Conservation (phyloP, 2,888 invertebrate genomes). For the Plebejus argus region DNA sequence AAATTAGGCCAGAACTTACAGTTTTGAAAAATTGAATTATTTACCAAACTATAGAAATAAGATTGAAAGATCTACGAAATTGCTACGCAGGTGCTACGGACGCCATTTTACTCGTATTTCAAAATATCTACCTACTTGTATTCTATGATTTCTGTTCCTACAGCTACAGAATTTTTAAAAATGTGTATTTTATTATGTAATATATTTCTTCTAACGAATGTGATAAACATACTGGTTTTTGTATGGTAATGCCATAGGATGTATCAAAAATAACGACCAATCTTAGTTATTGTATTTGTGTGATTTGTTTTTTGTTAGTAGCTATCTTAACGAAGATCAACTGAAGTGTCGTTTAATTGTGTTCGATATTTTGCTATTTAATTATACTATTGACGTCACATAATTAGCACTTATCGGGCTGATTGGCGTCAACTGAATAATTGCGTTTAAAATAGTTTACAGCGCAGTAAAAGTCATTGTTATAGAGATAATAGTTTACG, state of each 20-base stretch:
- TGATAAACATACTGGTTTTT: too few relatives aligned
- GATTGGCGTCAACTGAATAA: conserved; percentile 3
- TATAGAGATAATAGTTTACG: background rate
- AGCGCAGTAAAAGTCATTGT: background rate
- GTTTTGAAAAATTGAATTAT: too few relatives aligned
- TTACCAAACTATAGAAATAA: background rate
- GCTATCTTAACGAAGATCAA: background rate
- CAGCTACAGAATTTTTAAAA: too few relatives aligned
- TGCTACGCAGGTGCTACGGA: background rate
- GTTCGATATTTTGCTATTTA: conserved; percentile 8
- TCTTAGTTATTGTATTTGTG: too few relatives aligned
- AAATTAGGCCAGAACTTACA: too few relatives aligned
- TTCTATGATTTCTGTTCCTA: too few relatives aligned
- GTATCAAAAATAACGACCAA: too few relatives aligned
- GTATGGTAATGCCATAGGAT: too few relatives aligned
- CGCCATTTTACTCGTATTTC: background rate
- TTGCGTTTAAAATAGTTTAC: background rate
- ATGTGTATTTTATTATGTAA: too few relatives aligned
- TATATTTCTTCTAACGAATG: too few relatives aligned
- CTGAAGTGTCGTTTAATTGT: background rate
- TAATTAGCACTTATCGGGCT: background rate
- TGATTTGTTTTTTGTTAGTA: too few relatives aligned
- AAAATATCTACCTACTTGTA: too few relatives aligned
- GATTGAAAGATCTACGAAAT: background rate
- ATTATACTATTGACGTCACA: background rate